Base-by-base conservation (phyloP, 1,140 invertebrate species). In the Anastrepha ludens region DNA sequence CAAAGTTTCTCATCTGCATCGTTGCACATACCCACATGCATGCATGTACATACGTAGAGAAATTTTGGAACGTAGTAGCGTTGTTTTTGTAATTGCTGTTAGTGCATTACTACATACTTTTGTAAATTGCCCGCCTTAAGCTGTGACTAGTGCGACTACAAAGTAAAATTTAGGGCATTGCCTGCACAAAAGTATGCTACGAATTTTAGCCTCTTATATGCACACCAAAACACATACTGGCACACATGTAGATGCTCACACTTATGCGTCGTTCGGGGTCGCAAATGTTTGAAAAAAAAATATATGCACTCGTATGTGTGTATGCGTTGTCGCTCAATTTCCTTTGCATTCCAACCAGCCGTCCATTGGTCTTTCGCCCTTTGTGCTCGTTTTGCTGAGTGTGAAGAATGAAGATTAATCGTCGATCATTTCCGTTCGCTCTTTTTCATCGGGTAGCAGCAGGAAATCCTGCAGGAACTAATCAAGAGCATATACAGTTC, bases 341-440 rank as follows among this genome's bases (percentile, higher is more conserved):
- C 17, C 11, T 81, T 81, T 47, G 6, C 74, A 55, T 81, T 55
- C 39, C 74, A 20, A 81, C 47, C 74, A 81, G 6, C 47, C 44
- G 74, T 29, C 67, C 67, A 70, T 20, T 55, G 74, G 74, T 55
- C 17, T 15, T 81, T 20, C 47, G 74, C 47, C 74, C 74, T 55
- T 81, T 81, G n/a, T 81, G 74, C n/a, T 29, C 47, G 47, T 67
- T 55, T 81, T 81, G 74, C n/a, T 15, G 74, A 81, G 74, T 81
- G 74, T 81, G 47, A 81, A 81, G 74, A 81, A 81, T 81, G 74
- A 81, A 81, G 74, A 81, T 81, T 81, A 81, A 81, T 81, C 74
- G 74, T 81, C 74, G 74, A 81, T 81, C 74, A 81, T 81, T 81
- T 81, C 74, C 74, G 74, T 81, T 81, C 47, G 74, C 74, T 81